These are phyloP conservation scores for Catharus minimus DNA, from an alignment of 2,113 vertebrate species.

Conservation along the genomic window DNA sequence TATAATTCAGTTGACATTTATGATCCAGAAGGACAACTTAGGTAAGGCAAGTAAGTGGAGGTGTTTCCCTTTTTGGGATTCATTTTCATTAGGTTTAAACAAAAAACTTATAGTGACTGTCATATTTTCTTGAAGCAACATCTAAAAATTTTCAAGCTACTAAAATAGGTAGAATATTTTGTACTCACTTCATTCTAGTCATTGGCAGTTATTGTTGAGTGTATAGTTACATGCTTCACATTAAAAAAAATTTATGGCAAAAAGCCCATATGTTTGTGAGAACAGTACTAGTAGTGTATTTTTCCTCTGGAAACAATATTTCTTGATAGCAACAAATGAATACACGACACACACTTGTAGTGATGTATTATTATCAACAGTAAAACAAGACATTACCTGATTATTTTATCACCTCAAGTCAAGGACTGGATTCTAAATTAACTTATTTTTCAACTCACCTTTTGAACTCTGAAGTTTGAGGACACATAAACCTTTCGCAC, in stretches of 20 bases:
- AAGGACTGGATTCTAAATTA: neutral
- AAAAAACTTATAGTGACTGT: neutral
- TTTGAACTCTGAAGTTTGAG: neutral
- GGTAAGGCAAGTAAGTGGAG: neutral
- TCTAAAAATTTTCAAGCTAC: neutral
- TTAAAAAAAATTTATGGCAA: neutral
- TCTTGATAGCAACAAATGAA: neutral
- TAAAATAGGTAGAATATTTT: neutral
- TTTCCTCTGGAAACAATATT: neutral
- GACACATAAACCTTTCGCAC: neutral
- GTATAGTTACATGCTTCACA: neutral
- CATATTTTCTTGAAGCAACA: neutral
- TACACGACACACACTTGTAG: neutral
- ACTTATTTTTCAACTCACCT: neutral
- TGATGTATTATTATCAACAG: neutral
- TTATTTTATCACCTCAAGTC: neutral
- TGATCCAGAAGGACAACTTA: neutral
- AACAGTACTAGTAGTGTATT: neutral
- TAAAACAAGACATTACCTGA: neutral
- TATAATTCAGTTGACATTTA: neutral
- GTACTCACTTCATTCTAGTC: neutral
- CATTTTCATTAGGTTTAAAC: neutral
- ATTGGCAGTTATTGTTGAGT: neutral
- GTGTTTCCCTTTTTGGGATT: neutral
- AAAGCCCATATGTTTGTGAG: neutral